phyloP scores from a whole-genome alignment of 2,113 vertebrate species.

The Gila orcuttii region DNA sequence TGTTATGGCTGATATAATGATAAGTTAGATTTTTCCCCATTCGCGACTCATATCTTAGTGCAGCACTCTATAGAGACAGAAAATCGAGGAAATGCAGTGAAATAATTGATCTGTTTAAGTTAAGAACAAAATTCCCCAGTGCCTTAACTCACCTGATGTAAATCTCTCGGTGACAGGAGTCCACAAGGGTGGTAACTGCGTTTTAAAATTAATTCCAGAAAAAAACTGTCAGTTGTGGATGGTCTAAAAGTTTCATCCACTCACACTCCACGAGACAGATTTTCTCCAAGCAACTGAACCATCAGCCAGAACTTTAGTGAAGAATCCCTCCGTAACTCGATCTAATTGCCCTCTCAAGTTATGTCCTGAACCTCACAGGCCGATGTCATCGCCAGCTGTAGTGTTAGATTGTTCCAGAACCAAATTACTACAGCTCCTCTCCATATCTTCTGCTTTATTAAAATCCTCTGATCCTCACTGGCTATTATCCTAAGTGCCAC shows the following conservation, averaged over 20 bases:
- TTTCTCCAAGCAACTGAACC: slow-evolving; percentile 43
- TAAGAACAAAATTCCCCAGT: background rate
- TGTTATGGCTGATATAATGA: slow-evolving; percentile 38
- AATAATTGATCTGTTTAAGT: slow-evolving; percentile 28
- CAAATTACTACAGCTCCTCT: slow-evolving; percentile 61
- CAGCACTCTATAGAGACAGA: slow-evolving; percentile 23
- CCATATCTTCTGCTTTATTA: slow-evolving; percentile 67
- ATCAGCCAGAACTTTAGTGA: slow-evolving; percentile 14
- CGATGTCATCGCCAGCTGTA: slow-evolving; percentile 44
- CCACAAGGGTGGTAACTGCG: background rate
- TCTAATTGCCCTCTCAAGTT: slow-evolving; percentile 54
- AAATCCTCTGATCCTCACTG: slow-evolving; percentile 63
- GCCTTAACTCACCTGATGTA: background rate
- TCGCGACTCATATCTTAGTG: slow-evolving; percentile 18
- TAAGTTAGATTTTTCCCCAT: slow-evolving; percentile 13
- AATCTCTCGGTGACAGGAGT: slow-evolving; percentile 3
- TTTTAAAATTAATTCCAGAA: slow-evolving; percentile 27
- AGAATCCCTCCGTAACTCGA: slow-evolving; percentile 34
- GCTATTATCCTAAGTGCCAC: slow-evolving; percentile 61
- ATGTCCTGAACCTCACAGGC: slow-evolving; percentile 34
- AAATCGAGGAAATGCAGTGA: slow-evolving; percentile 5
- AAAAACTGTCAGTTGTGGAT: slow-evolving; percentile 35
- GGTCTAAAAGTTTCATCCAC: slow-evolving; percentile 38
- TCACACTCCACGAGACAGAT: slow-evolving; percentile 14
- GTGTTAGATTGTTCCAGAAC: slow-evolving; percentile 51